A percentile compares a stretch with the other conserved stretches of the same genome.
phyloP scores from a whole-genome alignment of 2,797 vertebrate genomes.

The Enoplosus armatus region DNA sequence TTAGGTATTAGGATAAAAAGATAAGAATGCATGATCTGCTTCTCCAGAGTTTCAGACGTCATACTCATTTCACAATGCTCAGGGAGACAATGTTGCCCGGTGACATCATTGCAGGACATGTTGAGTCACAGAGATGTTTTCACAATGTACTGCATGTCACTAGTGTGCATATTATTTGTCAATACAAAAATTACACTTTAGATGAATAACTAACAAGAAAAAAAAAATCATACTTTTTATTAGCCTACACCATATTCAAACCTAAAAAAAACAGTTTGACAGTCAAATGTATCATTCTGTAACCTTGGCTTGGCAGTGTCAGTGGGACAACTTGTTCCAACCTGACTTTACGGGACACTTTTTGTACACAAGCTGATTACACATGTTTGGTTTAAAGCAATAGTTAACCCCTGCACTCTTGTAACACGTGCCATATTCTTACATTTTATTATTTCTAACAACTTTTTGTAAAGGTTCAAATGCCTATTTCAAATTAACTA shows the following conservation, averaged over 20 bases:
- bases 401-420: not conserved
- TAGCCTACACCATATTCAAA: not conserved
- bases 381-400: constrained; percentile 10
- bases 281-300: not conserved
- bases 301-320: not conserved
- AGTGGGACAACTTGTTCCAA: constrained; percentile 39
- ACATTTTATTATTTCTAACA: not conserved
- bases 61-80: constrained; percentile 43
- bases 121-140: constrained; percentile 41
- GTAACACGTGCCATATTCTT: not conserved
- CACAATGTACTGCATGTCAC: not conserved
- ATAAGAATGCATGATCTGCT: not conserved
- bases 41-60: constrained; percentile 23
- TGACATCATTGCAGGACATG: constrained; percentile 47
- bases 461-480: too few relatives aligned
- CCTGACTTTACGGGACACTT: constrained; percentile 34
- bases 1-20: not conserved
- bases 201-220: not conserved
- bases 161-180: not conserved
- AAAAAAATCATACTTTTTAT: not conserved
- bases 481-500: not conserved
- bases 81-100: constrained; percentile 37
- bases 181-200: not conserved
- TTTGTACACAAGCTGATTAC: not conserved
- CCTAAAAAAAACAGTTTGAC: not conserved